A percentile compares a stretch with the other conserved stretches of the same genome.
Conservation (phyloP, 1,140 invertebrate species). For the Capitella teleta region DNA sequence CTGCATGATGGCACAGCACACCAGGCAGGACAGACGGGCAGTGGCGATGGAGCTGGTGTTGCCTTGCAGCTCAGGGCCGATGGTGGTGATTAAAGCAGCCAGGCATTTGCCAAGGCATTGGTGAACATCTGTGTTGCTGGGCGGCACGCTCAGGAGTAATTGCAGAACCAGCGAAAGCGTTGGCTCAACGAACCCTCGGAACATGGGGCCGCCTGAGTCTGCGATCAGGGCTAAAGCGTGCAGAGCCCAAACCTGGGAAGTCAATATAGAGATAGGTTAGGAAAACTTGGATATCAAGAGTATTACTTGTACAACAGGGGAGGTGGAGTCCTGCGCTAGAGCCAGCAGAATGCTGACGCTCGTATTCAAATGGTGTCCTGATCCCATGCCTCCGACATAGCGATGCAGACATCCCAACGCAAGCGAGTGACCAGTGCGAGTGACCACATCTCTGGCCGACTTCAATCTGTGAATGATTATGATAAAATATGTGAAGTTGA, state of each 20-base stretch:
- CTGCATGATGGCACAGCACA: slow-evolving; percentile 80
- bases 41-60: slow-evolving; percentile 33
- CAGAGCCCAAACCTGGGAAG: slow-evolving; percentile 91
- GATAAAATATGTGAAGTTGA: background rate
- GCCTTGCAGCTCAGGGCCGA: slow-evolving; percentile 90
- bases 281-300: background rate
- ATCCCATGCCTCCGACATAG: slow-evolving; percentile 78
- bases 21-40: slow-evolving; percentile 38
- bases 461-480: slow-evolving; percentile 50
- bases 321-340: slow-evolving; percentile 81
- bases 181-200: slow-evolving; percentile 90
- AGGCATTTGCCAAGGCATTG: slow-evolving; percentile 88
- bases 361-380: slow-evolving; percentile 81
- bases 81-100: slow-evolving; percentile 87
- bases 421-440: slow-evolving; percentile 80
- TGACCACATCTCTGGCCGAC: slow-evolving; percentile 74
- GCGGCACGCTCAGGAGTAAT: slow-evolving; percentile 75
- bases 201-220: slow-evolving; percentile 97
- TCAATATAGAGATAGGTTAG: background rate
- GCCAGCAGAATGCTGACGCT: slow-evolving; percentile 87
- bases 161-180: slow-evolving; percentile 79
- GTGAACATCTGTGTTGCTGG: slow-evolving; percentile 82
- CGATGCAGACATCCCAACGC: slow-evolving; percentile 84
- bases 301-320: slow-evolving; percentile 72
- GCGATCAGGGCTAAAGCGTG: slow-evolving; percentile 90